Base-by-base conservation (phyloP, 1,140 invertebrate genomes). In the Brachionus rotundiformis region DNA sequence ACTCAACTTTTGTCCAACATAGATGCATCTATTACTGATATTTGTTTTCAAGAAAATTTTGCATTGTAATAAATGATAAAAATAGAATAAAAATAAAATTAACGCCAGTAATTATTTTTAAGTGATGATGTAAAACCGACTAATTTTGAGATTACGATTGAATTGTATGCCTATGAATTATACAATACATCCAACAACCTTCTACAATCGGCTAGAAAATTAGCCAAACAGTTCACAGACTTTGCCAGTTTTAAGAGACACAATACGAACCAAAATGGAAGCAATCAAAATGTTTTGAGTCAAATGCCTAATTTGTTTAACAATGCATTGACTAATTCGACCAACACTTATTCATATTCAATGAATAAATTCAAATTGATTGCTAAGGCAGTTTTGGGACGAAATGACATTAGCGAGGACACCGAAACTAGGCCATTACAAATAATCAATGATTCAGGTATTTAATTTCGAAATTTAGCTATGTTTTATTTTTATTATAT, bases 261-360 rank as follows among this genome's bases (percentile, higher is more conserved):
- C 29, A 29, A 19, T 25, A 31, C 68, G 19, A 73, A 41, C 1
- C 68, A 73, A 11, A 44, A 29, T 31, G 36, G 36, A 44, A 13
- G 36, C 1, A 73, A 44, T 10, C 68, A 73, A 41, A 73, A 73
- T 73, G 68, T 73, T 27, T 73, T 73, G 25, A 25, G 36, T 25
- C 68, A 73, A 73, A 73, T 73, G 68, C 68, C 68, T 6, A 27
- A 73, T 73, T 73, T 73, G 25, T 73, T 73, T 11, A 73, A 73
- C 25, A 73, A 73, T 5, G 68, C 68, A 44, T 29, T 73, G 25
- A 73, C 68, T 16, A 73, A 73, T 23, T 73, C 68, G 41, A 73
- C 68, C 10, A 73, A 73, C 25, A 44, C 68, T 10, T 73, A 73
- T 44, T 73, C 68, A 1, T 73, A 73, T 44, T 73, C 68, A 44